Evolutionary conservation across 1,140 invertebrate species (phyloP).

Genomic region (Orussus abietinus): DNA sequence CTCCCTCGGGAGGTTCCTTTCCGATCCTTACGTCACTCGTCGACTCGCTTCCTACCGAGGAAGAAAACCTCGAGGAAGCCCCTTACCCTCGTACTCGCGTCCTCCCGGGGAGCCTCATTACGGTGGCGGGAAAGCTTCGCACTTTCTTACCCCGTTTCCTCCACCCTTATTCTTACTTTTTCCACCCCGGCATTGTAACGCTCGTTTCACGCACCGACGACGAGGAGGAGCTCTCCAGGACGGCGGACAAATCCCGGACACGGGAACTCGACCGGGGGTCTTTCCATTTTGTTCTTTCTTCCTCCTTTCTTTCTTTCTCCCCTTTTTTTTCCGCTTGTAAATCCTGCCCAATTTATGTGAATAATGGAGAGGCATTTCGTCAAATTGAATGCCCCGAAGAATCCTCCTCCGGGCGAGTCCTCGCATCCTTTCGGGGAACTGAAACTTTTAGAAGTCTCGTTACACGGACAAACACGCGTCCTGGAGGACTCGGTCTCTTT

Average conservation of each 20-base stretch:
- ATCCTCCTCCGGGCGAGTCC: neutral
- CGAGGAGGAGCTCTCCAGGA: constrained; percentile 2
- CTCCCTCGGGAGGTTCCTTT: constrained; percentile 6
- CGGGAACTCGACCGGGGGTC: neutral
- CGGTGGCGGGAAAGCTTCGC: neutral
- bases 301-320: too few species aligned
- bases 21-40: constrained; percentile 6
- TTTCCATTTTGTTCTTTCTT: too few species aligned
- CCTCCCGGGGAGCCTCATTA: neutral
- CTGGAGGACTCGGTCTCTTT: too few species aligned
- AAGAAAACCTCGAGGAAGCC: constrained; percentile 10
- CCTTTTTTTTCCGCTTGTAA: too few species aligned
- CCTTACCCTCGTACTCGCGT: constrained; percentile 1
- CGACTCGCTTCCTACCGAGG: constrained; percentile 2
- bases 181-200: neutral
- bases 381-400: neutral
- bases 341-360: too few species aligned
- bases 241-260: constrained; percentile 6
- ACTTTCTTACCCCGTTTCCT: neutral
- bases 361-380: neutral
- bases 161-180: neutral
- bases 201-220: neutral
- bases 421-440: too few species aligned
- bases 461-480: neutral
- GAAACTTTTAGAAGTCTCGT: neutral